Percentiles rank a stretch among this genome's conserved stretches.
phyloP scores from a whole-genome alignment of 2,888 invertebrate genomes.

The Ryuthela nishihirai region DNA sequence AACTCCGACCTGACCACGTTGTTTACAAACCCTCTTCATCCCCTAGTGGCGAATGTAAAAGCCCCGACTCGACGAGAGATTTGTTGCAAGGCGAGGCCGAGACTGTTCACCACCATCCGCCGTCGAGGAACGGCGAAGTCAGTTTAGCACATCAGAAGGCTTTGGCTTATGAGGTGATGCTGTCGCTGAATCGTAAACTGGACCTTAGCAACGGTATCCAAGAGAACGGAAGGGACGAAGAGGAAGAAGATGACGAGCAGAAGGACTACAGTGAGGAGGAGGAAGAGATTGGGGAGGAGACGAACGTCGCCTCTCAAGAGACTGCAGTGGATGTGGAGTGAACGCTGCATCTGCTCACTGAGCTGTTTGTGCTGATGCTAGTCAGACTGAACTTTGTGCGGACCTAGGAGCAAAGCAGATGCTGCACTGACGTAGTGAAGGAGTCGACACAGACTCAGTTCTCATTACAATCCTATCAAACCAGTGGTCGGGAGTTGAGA shows the following conservation, averaged over 20 bases:
- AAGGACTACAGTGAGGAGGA: constrained; percentile 28
- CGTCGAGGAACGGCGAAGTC: constrained; percentile 49
- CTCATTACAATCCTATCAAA: no score
- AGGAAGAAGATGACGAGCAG: constrained; percentile 15
- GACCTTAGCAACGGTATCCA: constrained; percentile 25
- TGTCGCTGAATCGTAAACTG: constrained; percentile 21
- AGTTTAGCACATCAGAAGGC: constrained; percentile 12
- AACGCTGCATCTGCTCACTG: no score
- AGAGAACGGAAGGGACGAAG: constrained; percentile 28
- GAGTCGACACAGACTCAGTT: no score
- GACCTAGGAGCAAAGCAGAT: no score
- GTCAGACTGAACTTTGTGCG: no score
- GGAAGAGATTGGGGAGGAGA: no score
- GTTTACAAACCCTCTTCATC: constrained; percentile 9
- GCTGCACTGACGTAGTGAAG: no score
- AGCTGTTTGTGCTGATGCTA: no score
- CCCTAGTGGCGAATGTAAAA: constrained; percentile 19
- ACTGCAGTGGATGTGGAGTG: no score
- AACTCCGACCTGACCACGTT: constrained; percentile 19
- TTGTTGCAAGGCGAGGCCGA: not conserved
- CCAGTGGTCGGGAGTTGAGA: no score
- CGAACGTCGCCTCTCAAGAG: no score
- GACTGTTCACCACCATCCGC: no score
- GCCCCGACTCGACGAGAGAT: constrained; percentile 23
- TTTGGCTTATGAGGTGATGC: constrained; percentile 24